Evolutionary conservation across 2,888 invertebrate species (phyloP).

Genomic region (Emmelina monodactyla): DNA sequence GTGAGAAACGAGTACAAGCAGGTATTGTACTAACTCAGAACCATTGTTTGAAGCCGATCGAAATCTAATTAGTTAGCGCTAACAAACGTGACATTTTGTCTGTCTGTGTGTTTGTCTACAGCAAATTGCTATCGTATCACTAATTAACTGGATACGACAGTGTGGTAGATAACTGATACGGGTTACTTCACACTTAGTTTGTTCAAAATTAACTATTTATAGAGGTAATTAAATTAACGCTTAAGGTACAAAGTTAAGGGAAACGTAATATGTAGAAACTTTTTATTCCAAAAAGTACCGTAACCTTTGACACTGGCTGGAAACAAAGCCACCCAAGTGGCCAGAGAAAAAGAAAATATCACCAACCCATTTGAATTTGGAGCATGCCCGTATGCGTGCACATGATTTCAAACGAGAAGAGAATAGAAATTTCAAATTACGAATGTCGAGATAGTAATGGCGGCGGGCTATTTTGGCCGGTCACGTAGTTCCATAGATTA

Average conservation of each 20-base stretch:
- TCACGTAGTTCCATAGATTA: constrained; percentile 51
- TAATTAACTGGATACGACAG: constrained; percentile 37
- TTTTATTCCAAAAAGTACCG: background rate
- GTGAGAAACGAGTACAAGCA: too few relatives aligned
- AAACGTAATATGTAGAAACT: too few relatives aligned
- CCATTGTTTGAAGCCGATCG: too few relatives aligned
- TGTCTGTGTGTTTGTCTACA: constrained; percentile 31
- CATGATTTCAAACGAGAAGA: constrained; percentile 54
- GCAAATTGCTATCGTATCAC: constrained; percentile 45
- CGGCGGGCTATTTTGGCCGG: constrained; percentile 36
- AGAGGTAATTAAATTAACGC: too few relatives aligned
- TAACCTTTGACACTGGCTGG: background rate
- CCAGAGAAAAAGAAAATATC: constrained; percentile 15
- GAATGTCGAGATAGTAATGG: constrained; percentile 29
- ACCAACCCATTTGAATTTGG: constrained; percentile 27
- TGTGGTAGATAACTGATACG: constrained; percentile 13
- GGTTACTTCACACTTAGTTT: background rate
- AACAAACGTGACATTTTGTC: constrained; percentile 43
- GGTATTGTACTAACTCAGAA: too few relatives aligned
- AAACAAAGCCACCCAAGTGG: background rate
- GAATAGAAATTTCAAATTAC: constrained; percentile 58
- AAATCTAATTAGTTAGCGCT: background rate
- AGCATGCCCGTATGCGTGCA: constrained; percentile 35
- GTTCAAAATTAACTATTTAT: too few relatives aligned
- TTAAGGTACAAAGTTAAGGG: too few relatives aligned